Conservation (phyloP, 2,797 vertebrate species). For the Lepilemur septentrionalis region DNA sequence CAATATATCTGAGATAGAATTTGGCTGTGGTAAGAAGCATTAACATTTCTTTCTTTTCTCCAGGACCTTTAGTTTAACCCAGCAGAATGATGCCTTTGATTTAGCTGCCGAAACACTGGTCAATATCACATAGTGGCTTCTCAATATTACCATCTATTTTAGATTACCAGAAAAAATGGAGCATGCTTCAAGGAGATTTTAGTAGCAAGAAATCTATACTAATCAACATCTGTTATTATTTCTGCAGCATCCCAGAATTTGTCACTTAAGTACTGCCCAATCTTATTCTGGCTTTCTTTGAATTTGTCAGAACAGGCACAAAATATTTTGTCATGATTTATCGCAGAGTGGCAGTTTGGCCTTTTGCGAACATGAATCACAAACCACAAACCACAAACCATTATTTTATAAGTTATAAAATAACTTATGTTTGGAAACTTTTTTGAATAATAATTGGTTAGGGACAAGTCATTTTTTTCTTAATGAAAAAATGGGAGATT, state of each 20-base stretch:
- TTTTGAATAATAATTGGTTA: conserved; percentile 36
- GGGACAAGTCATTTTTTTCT: not conserved
- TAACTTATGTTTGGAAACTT: conserved; percentile 22
- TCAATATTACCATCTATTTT: not conserved
- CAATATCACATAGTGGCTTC: not conserved
- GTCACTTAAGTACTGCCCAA: conserved; percentile 1
- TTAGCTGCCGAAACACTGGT: not conserved
- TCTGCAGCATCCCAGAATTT: not conserved
- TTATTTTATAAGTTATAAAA: no score
- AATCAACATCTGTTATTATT: not conserved
- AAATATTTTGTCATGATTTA: not conserved
- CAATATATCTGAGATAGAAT: not conserved
- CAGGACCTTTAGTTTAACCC: not conserved
- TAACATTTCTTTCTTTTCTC: not conserved
- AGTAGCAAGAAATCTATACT: not conserved
- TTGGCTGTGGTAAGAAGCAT: not conserved
- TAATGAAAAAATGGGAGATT: conserved; percentile 8
- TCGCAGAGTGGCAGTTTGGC: not conserved
- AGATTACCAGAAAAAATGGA: not conserved
- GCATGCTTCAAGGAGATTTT: not conserved
- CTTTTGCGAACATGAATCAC: conserved; percentile 28
- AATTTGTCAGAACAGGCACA: not conserved
- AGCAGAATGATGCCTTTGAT: not conserved
- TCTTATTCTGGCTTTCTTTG: not conserved
- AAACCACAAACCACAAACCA: no score